Conservation (phyloP, 2,888 invertebrate species). For the Metacarcinus magister region DNA sequence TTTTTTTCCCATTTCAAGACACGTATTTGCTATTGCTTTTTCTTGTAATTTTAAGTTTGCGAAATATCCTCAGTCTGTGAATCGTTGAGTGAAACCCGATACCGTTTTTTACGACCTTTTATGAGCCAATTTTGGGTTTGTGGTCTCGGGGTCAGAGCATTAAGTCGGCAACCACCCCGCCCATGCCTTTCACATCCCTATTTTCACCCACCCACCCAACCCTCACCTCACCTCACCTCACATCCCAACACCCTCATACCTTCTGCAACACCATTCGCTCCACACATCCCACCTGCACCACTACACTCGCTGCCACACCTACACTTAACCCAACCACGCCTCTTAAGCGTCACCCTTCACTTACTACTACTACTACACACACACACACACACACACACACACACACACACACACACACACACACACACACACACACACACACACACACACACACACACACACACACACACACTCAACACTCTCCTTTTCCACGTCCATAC, state of each 20-base stretch:
- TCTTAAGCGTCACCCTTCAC: background rate
- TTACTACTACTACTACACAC: too few relatives aligned
- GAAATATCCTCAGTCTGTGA: background rate
- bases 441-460: too few relatives aligned
- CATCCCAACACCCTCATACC: background rate
- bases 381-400: too few relatives aligned
- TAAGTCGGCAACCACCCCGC: conserved; percentile 2
- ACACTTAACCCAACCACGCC: background rate
- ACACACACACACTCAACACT: background rate
- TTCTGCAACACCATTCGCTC: background rate
- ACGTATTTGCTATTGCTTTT: too few relatives aligned
- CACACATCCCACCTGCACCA: too few relatives aligned
- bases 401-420: too few relatives aligned
- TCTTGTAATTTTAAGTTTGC: background rate
- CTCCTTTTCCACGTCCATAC: background rate
- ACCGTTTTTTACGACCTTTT: too few relatives aligned
- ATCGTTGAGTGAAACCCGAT: background rate
- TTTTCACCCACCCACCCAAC: background rate
- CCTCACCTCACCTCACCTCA: background rate
- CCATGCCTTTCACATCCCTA: background rate
- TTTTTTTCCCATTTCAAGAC: too few relatives aligned
- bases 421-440: too few relatives aligned
- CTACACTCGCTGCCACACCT: background rate
- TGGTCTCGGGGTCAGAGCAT: conserved; percentile 16
- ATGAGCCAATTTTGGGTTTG: background rate